Evolutionary conservation across 2,888 invertebrate genomes (phyloP).

Genomic region (Anarsia innoxiella): DNA sequence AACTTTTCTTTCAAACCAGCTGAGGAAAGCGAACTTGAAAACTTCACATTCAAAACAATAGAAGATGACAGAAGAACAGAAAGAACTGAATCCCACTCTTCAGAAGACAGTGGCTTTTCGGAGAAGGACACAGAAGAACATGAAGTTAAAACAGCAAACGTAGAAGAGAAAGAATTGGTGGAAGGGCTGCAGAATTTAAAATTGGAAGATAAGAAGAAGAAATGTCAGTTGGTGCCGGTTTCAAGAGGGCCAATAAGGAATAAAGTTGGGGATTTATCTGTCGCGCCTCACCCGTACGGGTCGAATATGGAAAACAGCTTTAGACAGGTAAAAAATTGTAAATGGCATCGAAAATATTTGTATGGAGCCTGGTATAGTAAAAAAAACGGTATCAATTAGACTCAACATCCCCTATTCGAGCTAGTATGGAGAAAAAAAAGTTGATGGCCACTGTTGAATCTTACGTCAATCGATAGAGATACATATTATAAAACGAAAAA

Average conservation of each 20-base stretch:
- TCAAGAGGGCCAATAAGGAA: constrained; percentile 27
- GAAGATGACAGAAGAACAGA: constrained; percentile 33
- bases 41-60: constrained; percentile 27
- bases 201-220: constrained; percentile 31
- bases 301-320: constrained; percentile 13
- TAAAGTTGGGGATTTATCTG: constrained; percentile 13
- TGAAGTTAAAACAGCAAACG: constrained; percentile 1
- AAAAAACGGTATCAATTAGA: too few relatives aligned
- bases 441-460: too few relatives aligned
- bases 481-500: too few relatives aligned
- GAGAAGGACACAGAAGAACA: constrained; percentile 25
- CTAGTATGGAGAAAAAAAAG: too few relatives aligned
- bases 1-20: constrained; percentile 32
- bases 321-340: constrained; percentile 24
- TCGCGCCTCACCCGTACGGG: constrained; percentile 19
- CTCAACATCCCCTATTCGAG: too few relatives aligned
- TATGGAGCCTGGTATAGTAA: too few relatives aligned
- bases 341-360: too few relatives aligned
- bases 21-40: constrained; percentile 9
- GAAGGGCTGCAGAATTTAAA: constrained; percentile 28
- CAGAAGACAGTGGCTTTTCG: constrained; percentile 54
- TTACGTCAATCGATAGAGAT: too few relatives aligned
- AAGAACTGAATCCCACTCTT: constrained; percentile 48
- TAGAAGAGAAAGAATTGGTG: constrained; percentile 17
- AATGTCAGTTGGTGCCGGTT: constrained; percentile 29